Percentiles rank a stretch among this genome's conserved stretches.
phyloP scores from a whole-genome alignment of 2,113 vertebrate genomes.

The Alethe diademata region DNA sequence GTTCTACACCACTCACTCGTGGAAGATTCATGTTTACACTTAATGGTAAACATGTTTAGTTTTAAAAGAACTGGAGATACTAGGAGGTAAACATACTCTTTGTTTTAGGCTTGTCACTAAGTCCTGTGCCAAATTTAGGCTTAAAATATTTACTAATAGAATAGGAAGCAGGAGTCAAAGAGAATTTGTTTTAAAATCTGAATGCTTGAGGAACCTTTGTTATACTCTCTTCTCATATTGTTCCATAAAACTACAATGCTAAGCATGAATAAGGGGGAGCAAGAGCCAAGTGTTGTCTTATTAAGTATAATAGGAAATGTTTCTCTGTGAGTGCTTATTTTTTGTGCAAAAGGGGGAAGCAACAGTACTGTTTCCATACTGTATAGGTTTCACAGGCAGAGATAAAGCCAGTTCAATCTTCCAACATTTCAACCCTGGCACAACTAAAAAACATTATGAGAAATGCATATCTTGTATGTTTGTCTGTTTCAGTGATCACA shows the following conservation, averaged over 20 bases:
- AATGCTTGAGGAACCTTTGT: background rate
- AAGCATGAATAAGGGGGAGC: background rate
- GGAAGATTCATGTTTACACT: background rate
- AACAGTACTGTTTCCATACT: background rate
- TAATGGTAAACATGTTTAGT: background rate
- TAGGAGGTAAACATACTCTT: background rate
- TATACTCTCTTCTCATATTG: background rate
- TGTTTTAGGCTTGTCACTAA: background rate
- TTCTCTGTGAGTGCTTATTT: background rate
- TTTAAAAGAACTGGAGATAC: background rate
- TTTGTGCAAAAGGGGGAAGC: background rate
- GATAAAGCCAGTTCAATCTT: background rate
- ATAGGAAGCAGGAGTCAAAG: background rate
- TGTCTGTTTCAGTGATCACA: background rate
- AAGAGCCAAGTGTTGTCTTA: background rate
- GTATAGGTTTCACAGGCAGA: background rate
- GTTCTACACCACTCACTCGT: background rate
- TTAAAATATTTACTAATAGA: slow-evolving; percentile 34
- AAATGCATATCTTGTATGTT: background rate
- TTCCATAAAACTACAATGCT: background rate
- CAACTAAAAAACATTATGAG: background rate
- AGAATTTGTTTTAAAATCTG: background rate
- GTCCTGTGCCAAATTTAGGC: background rate
- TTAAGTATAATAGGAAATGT: background rate
- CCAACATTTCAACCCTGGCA: background rate